Conservation (phyloP, 1,140 invertebrate genomes). For the Idris sp. region DNA sequence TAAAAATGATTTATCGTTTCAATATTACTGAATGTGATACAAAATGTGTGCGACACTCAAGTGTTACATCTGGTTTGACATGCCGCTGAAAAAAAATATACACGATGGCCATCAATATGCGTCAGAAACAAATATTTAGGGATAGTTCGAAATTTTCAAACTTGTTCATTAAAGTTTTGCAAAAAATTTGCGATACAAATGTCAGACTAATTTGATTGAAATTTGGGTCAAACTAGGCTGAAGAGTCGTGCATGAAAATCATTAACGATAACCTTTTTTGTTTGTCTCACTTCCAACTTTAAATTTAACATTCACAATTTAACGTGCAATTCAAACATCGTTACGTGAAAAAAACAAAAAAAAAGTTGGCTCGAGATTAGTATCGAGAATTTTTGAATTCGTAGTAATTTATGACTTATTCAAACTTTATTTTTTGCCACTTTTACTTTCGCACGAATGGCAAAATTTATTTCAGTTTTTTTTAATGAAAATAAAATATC, state of each 20-base stretch:
- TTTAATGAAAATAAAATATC: too few relatives aligned
- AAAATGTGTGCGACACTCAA: conserved; percentile 31
- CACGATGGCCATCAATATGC: conserved; percentile 12
- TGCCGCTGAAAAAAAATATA: conserved; percentile 4
- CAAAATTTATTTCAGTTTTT: too few relatives aligned
- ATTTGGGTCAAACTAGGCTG: conserved; percentile 47
- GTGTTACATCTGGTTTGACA: conserved; percentile 39
- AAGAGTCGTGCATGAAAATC: conserved; percentile 61
- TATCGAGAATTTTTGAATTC: conserved; percentile 50
- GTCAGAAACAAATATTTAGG: conserved; percentile 15
- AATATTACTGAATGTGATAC: conserved; percentile 42
- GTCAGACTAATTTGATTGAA: conserved; percentile 43
- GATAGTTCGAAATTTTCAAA: too few relatives aligned
- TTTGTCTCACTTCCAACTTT: conserved; percentile 32
- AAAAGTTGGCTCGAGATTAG: conserved; percentile 51
- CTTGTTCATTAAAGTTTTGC: too few relatives aligned
- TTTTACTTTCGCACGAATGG: too few relatives aligned
- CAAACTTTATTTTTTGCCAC: too few relatives aligned
- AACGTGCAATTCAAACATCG: conserved; percentile 42
- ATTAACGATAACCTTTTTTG: conserved; percentile 56
- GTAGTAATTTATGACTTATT: too few relatives aligned
- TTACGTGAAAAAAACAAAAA: too few relatives aligned
- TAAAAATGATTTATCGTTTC: conserved; percentile 47
- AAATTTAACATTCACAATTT: too few relatives aligned
- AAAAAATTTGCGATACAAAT: conserved; percentile 13